These are phyloP conservation scores for Mythimna albipuncta DNA, from an alignment of 2,888 invertebrate species.

Conservation along the genomic window DNA sequence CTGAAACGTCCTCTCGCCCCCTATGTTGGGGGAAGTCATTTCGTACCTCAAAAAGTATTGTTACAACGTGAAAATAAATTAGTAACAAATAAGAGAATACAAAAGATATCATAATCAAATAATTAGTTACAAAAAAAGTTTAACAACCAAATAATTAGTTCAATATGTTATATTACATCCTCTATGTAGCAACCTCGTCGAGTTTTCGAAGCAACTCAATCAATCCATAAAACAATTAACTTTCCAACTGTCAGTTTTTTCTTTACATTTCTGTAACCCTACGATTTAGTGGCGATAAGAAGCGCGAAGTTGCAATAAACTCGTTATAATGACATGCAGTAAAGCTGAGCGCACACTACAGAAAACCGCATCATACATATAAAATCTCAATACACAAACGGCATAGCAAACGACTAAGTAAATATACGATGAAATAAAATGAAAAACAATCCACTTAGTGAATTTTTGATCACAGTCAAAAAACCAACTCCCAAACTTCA, in stretches of 20 bases:
- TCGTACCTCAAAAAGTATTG: too few species aligned
- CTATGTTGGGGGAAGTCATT: too few species aligned
- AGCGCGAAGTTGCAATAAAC: conserved; percentile 45
- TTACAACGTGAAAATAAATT: background rate
- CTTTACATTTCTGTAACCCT: conserved; percentile 20
- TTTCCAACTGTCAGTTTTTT: conserved; percentile 16
- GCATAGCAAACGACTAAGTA: too few species aligned
- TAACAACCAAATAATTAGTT: background rate
- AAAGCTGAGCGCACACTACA: background rate
- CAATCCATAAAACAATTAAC: conserved; percentile 23
- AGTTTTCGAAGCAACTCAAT: conserved; percentile 10
- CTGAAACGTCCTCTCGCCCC: too few species aligned
- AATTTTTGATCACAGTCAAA: too few species aligned
- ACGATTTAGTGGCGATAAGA: conserved; percentile 41
- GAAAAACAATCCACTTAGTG: too few species aligned
- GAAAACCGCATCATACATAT: background rate
- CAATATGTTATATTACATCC: background rate
- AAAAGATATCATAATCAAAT: background rate
- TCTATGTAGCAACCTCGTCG: conserved; percentile 19
- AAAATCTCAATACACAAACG: too few species aligned
- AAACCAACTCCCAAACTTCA: too few species aligned
- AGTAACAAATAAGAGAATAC: background rate
- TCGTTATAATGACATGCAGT: conserved; percentile 17
- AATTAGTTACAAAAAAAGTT: background rate
- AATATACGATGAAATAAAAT: too few species aligned